phyloP scores from a whole-genome alignment of 2,888 invertebrate genomes.

The Drosophila longiperda region DNA sequence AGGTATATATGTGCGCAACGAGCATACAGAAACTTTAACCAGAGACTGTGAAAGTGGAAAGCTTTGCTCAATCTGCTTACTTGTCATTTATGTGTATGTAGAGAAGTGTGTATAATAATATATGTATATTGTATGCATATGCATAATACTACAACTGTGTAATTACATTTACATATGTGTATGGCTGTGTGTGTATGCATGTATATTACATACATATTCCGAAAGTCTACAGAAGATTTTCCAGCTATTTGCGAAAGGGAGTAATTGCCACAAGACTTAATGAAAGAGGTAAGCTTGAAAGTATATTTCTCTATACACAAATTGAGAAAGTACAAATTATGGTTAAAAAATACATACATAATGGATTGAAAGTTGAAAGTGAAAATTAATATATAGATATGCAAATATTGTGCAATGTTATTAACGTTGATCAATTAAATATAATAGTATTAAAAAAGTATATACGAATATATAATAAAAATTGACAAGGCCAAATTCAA shows the following conservation, averaged over 20 bases:
- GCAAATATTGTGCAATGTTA: conserved; percentile 13
- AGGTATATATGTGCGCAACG: conserved; percentile 22
- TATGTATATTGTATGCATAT: conserved; percentile 11
- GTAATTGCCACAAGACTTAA: conserved; percentile 70
- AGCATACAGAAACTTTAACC: conserved; percentile 44
- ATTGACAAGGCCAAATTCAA: conserved; percentile 69
- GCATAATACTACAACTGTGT: conserved; percentile 16
- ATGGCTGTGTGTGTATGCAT: conserved; percentile 21
- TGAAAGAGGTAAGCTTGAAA: conserved; percentile 69
- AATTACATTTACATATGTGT: conserved; percentile 23
- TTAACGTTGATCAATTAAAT: conserved; percentile 3
- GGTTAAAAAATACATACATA: background rate
- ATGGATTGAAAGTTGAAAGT: background rate
- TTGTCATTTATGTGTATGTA: conserved; percentile 4
- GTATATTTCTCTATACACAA: conserved; percentile 14
- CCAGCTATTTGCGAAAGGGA: conserved; percentile 65
- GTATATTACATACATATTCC: conserved; percentile 34
- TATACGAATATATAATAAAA: conserved; percentile 15
- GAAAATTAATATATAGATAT: conserved; percentile 10
- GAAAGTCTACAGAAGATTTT: conserved; percentile 59
- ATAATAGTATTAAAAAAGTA: background rate
- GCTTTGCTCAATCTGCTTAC: conserved; percentile 46
- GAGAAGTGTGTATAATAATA: background rate
- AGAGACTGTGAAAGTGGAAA: conserved; percentile 62
- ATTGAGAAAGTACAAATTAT: conserved; percentile 16